Percentiles rank a stretch among this genome's conserved stretches.
Conservation (phyloP, 2,888 invertebrate species). For the Nomada lathburiana region DNA sequence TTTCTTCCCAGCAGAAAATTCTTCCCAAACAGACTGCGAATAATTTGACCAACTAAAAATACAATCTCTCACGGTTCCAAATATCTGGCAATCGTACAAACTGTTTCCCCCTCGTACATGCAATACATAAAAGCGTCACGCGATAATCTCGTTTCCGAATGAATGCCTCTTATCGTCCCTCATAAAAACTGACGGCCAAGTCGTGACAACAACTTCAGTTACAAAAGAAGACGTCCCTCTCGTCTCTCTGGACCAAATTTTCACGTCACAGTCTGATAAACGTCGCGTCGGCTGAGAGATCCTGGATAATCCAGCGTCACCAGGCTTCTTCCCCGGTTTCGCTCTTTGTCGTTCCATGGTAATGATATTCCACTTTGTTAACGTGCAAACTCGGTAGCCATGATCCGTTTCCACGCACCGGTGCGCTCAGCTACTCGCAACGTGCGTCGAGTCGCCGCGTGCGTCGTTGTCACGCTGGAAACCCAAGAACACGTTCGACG, state of each 20-base stretch:
- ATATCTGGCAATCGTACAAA: not conserved
- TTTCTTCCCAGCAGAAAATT: not conserved
- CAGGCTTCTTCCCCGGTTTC: not conserved
- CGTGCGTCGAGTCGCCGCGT: conserved; percentile 4
- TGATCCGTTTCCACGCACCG: conserved; percentile 84
- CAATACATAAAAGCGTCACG: no score
- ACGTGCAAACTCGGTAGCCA: conserved; percentile 80
- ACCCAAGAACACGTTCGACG: conserved; percentile 66
- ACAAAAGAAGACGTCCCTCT: not conserved
- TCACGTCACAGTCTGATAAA: conserved; percentile 50
- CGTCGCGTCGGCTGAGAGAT: conserved; percentile 20
- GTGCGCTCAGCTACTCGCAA: conserved; percentile 67
- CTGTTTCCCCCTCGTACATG: not conserved
- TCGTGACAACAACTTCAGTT: not conserved
- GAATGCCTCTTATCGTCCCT: not conserved
- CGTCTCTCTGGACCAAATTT: conserved; percentile 10
- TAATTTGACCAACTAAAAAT: no score
- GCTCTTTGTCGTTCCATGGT: conserved; percentile 51
- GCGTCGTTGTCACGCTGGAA: conserved; percentile 70
- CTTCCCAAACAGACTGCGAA: not conserved
- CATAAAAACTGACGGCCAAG: not conserved
- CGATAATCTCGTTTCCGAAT: not conserved
- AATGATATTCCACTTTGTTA: conserved; percentile 80
- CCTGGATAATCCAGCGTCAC: conserved; percentile 27
- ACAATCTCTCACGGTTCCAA: no score